phyloP scores from a whole-genome alignment of 2,888 invertebrate species.

The Apotomis capreana region DNA sequence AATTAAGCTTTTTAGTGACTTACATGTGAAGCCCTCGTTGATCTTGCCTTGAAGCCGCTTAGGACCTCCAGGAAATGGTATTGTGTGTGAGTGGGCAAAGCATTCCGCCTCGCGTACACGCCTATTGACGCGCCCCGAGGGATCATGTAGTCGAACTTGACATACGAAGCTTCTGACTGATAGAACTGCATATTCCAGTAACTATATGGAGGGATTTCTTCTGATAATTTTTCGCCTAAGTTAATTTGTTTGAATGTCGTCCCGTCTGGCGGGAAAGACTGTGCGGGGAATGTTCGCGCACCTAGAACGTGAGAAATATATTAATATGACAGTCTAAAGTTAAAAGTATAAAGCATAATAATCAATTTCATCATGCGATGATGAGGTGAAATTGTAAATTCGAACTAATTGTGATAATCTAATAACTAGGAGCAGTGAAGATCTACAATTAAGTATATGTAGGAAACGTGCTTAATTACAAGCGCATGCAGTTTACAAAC shows the following conservation, averaged over 20 bases:
- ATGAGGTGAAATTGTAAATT: constrained; percentile 62
- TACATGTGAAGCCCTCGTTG: constrained; percentile 93
- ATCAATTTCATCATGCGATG: constrained; percentile 57
- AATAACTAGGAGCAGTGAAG: constrained; percentile 5
- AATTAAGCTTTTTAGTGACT: constrained; percentile 69
- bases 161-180: constrained; percentile 96
- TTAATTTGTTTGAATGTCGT: constrained; percentile 96
- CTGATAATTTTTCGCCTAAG: constrained; percentile 92
- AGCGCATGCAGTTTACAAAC: constrained; percentile 60
- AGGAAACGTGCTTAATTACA: constrained; percentile 40
- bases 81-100: constrained; percentile 97
- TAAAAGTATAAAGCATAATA: constrained; percentile 39
- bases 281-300: constrained; percentile 93
- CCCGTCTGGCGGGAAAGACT: constrained; percentile 96
- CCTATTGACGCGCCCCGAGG: constrained; percentile 96
- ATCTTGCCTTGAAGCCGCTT: constrained; percentile 94
- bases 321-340: constrained; percentile 46
- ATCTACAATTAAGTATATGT: constrained; percentile 30
- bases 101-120: constrained; percentile 96
- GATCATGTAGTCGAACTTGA: constrained; percentile 97
- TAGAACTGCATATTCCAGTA: constrained; percentile 99
- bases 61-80: constrained; percentile 98
- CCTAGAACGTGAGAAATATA: constrained; percentile 79
- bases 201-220: constrained; percentile 95
- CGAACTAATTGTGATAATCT: constrained; percentile 39